phyloP scores from a whole-genome alignment of 2,888 invertebrate species.

The Lasioglossum leucozonium region DNA sequence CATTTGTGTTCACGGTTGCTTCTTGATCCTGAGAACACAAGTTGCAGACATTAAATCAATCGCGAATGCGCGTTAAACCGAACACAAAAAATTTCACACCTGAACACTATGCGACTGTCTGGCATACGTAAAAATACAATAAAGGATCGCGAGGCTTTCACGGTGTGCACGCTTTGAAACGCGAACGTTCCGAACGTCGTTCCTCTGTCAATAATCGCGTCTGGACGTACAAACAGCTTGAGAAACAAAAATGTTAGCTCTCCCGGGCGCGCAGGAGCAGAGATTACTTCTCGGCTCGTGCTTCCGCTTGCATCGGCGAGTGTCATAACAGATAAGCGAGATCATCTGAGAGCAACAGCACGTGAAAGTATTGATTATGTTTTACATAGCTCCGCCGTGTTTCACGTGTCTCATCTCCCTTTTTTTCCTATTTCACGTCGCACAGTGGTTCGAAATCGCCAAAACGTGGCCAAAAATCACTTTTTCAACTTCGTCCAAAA shows the following conservation, averaged over 20 bases:
- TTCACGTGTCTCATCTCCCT: constrained; percentile 28
- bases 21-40: background rate
- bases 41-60: background rate
- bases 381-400: constrained; percentile 45
- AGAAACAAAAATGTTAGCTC: background rate
- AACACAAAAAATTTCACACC: background rate
- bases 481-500: too few relatives aligned
- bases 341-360: constrained; percentile 43
- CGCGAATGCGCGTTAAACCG: background rate
- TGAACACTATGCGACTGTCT: background rate
- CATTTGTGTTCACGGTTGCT: background rate
- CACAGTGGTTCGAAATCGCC: too few relatives aligned
- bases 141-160: background rate
- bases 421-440: constrained; percentile 7
- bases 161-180: background rate
- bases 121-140: background rate
- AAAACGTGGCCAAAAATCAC: too few relatives aligned
- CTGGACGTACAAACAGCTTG: background rate
- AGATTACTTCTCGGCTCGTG: constrained; percentile 1
- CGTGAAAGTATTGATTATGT: constrained; percentile 55
- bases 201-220: background rate
- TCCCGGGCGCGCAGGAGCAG: too few relatives aligned
- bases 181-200: background rate
- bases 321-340: constrained; percentile 47
- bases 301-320: constrained; percentile 25